A percentile compares a stretch with the other conserved stretches of the same genome.
These are phyloP conservation scores for Ommatoiulus sabulosus DNA, from an alignment of 2,888 invertebrate genomes.

Conservation along the genomic window DNA sequence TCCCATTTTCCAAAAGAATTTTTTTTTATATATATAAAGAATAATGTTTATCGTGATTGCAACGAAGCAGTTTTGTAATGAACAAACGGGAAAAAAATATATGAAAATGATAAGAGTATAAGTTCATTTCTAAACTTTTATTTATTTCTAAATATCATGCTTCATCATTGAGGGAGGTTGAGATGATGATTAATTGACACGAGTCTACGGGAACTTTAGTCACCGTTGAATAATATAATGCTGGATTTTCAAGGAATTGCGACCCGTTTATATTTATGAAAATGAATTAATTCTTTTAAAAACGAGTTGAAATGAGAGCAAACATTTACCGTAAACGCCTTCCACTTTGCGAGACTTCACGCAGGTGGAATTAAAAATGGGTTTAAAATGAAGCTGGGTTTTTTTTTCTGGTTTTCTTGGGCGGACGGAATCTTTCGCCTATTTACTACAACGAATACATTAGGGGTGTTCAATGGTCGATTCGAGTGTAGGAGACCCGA, in stretches of 20 bases:
- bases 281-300: constrained; percentile 14
- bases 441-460: not conserved
- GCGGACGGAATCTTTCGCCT: constrained; percentile 14
- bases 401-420: not conserved
- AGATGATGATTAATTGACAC: not conserved
- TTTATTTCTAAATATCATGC: too few species aligned
- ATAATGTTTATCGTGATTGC: too few species aligned
- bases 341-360: constrained; percentile 4
- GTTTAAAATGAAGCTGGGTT: constrained; percentile 36
- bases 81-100: too few species aligned
- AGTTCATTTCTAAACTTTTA: too few species aligned
- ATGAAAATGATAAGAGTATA: too few species aligned
- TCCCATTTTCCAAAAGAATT: too few species aligned
- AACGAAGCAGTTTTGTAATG: too few species aligned
- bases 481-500: constrained; percentile 27
- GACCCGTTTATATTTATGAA: not conserved
- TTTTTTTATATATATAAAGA: too few species aligned
- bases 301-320: constrained; percentile 28
- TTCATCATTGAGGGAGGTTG: not conserved
- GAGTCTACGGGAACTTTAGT: constrained; percentile 2
- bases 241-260: not conserved
- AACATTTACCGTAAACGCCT: not conserved
- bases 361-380: constrained; percentile 41
- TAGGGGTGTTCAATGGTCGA: constrained; percentile 1
- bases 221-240: not conserved